phyloP scores from a whole-genome alignment of 2,888 invertebrate species.

The Agapostemon virescens region DNA sequence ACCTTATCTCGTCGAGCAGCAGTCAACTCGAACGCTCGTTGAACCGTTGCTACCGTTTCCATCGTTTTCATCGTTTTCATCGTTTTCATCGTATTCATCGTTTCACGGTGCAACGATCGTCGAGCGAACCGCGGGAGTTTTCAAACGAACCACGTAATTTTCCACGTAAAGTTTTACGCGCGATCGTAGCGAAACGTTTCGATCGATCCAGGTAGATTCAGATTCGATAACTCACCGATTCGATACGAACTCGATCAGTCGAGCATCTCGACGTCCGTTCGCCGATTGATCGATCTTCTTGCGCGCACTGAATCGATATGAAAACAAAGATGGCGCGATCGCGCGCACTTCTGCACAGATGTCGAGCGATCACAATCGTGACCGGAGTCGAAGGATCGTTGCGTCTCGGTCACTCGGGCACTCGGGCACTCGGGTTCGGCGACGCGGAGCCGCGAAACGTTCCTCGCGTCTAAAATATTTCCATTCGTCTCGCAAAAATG shows the following conservation, averaged over 20 bases:
- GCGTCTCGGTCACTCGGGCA: constrained; percentile 22
- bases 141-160: neutral
- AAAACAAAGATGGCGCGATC: constrained; percentile 61
- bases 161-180: too few species aligned
- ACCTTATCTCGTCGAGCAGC: constrained; percentile 10
- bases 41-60: neutral
- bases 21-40: neutral
- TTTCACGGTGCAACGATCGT: neutral
- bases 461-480: constrained; percentile 3
- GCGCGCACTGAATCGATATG: constrained; percentile 55
- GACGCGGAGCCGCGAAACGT: constrained; percentile 2
- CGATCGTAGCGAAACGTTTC: neutral
- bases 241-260: constrained; percentile 58
- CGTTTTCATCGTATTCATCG: too few species aligned
- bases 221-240: constrained; percentile 58
- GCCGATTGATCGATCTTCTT: constrained; percentile 60
- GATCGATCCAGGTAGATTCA: neutral
- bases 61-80: too few species aligned
- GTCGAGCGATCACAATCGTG: constrained; percentile 42
- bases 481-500: constrained; percentile 5
- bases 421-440: constrained; percentile 19
- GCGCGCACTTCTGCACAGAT: constrained; percentile 53
- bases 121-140: constrained; percentile 13
- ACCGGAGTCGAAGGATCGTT: constrained; percentile 4
- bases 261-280: constrained; percentile 59